These are phyloP conservation scores for Drosophila longiperda DNA, from an alignment of 2,888 invertebrate species.

Conservation along the genomic window DNA sequence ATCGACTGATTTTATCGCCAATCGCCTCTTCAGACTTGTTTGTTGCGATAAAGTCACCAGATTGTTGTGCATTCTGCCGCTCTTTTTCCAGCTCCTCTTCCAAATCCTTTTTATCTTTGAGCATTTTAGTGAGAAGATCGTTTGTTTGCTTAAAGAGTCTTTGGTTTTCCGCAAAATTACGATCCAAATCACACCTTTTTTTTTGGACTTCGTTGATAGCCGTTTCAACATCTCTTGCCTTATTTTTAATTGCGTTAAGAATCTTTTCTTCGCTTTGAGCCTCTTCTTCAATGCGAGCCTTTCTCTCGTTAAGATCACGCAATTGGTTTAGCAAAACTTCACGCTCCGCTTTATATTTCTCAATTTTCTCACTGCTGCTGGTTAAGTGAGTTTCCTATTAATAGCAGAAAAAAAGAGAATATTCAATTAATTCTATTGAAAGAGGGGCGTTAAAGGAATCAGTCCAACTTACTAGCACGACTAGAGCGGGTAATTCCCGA, in stretches of 20 bases:
- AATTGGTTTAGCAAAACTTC: slow-evolving; percentile 78
- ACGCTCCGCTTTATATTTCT: slow-evolving; percentile 82
- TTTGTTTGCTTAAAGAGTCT: slow-evolving; percentile 43
- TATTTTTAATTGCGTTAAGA: slow-evolving; percentile 83
- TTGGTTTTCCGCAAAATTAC: slow-evolving; percentile 49
- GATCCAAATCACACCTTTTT: slow-evolving; percentile 62
- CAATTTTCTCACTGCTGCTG: slow-evolving; percentile 48
- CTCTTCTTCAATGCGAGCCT: slow-evolving; percentile 43
- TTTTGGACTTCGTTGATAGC: slow-evolving; percentile 56
- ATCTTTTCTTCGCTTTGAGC: slow-evolving; percentile 55
- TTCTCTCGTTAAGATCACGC: slow-evolving; percentile 74
- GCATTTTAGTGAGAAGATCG: slow-evolving; percentile 38
- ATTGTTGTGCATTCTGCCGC: slow-evolving; percentile 64
- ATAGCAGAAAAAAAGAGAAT: background rate
- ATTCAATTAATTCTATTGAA: background rate
- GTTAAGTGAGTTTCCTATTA: slow-evolving; percentile 54
- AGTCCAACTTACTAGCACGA: slow-evolving; percentile 72
- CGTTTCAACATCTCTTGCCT: slow-evolving; percentile 76
- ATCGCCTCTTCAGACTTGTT: slow-evolving; percentile 84
- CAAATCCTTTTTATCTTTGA: slow-evolving; percentile 24
- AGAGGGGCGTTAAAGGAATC: background rate
- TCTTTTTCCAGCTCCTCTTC: slow-evolving; percentile 43
- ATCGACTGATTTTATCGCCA: slow-evolving; percentile 78
- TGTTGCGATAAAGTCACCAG: slow-evolving; percentile 81
- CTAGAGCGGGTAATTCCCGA: slow-evolving; percentile 79